Conservation (phyloP, 2,797 vertebrate genomes). For the Aratinga solstitialis region DNA sequence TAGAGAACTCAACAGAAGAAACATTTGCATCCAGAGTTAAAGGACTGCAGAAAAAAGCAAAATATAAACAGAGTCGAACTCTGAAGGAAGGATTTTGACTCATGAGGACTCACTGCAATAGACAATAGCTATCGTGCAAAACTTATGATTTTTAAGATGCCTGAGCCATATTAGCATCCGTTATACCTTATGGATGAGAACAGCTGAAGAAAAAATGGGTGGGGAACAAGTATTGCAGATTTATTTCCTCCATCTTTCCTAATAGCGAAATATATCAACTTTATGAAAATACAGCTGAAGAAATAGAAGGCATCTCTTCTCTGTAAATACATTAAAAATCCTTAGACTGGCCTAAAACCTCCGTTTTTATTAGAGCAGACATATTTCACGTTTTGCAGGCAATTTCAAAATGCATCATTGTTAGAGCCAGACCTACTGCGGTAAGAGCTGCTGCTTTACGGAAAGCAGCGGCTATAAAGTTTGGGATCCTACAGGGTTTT, state of each 20-base stretch:
- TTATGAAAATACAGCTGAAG: conserved; percentile 54
- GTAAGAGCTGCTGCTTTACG: conserved; percentile 39
- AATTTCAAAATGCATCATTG: conserved; percentile 38
- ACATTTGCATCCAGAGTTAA: conserved; percentile 59
- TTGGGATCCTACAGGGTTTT: conserved; percentile 61
- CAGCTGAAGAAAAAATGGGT: conserved; percentile 24
- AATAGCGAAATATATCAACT: conserved; percentile 58
- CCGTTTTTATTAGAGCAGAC: background rate
- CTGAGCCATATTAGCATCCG: conserved; percentile 18
- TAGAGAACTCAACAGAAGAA: conserved; percentile 69
- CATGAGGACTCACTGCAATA: conserved; percentile 27
- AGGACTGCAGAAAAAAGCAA: background rate
- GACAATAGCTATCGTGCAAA: background rate
- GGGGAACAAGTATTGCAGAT: conserved; percentile 58
- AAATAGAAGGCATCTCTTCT: conserved; percentile 41
- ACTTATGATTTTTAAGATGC: background rate
- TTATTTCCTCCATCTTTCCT: conserved; percentile 61
- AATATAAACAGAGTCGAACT: conserved; percentile 35
- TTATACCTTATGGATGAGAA: conserved; percentile 53
- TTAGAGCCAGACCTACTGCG: conserved; percentile 37
- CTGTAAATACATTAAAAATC: conserved; percentile 44
- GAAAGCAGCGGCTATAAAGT: conserved; percentile 62
- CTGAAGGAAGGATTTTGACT: conserved; percentile 42
- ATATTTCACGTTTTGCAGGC: conserved; percentile 38
- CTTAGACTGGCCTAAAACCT: conserved; percentile 44